Conservation (phyloP, 2,113 vertebrate genomes). For the Gymnarchus niloticus region DNA sequence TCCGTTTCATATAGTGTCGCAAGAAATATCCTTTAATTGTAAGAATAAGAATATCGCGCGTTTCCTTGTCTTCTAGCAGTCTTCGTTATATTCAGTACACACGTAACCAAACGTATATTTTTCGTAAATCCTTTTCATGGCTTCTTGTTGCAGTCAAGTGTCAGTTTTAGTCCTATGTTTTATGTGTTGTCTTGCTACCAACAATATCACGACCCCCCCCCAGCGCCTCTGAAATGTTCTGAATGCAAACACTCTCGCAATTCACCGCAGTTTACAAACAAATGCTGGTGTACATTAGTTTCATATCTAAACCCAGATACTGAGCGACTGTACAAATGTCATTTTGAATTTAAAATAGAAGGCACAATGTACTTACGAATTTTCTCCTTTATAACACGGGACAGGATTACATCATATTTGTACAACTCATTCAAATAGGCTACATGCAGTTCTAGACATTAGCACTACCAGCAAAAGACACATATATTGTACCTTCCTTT, state of each 20-base stretch:
- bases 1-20: slow-evolving; percentile 53
- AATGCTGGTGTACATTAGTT: background rate
- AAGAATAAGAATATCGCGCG: slow-evolving; percentile 56
- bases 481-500: background rate
- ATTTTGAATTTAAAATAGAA: background rate
- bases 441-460: background rate
- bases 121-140: background rate
- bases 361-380: background rate
- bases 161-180: background rate
- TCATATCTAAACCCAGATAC: background rate
- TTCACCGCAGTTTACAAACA: background rate
- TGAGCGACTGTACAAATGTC: background rate
- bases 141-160: background rate
- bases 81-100: background rate
- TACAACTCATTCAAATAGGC: background rate
- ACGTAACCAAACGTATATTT: background rate
- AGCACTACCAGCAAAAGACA: background rate
- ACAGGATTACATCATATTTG: background rate
- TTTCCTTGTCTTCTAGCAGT: slow-evolving; percentile 29
- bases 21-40: slow-evolving; percentile 79
- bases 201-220: background rate
- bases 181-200: background rate
- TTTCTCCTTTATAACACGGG: background rate
- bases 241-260: background rate
- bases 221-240: background rate